Conservation (phyloP, 2,888 invertebrate genomes). For the Ectemnius cavifrons region DNA sequence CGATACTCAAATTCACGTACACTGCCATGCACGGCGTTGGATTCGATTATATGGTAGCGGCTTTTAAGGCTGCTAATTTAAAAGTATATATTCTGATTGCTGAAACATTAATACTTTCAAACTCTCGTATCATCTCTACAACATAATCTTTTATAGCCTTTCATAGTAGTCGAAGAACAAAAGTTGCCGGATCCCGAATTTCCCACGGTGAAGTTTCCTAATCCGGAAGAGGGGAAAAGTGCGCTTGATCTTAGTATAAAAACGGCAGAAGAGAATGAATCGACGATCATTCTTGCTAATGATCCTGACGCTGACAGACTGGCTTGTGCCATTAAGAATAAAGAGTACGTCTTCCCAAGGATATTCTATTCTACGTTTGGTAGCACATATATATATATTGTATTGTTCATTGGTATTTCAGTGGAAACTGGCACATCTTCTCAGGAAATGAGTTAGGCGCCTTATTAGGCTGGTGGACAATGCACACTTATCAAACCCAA, state of each 20-base stretch:
- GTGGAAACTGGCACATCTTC: conserved; percentile 91
- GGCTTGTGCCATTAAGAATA: conserved; percentile 87
- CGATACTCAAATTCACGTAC: conserved; percentile 87
- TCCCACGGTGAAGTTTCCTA: conserved; percentile 97
- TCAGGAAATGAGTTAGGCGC: conserved; percentile 97
- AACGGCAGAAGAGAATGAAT: conserved; percentile 86
- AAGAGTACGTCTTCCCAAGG: conserved; percentile 78
- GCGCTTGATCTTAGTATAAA: conserved; percentile 87
- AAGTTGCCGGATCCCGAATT: conserved; percentile 97
- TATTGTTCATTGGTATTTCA: conserved; percentile 64
- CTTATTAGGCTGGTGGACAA: conserved; percentile 95
- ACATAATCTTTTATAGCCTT: conserved; percentile 77
- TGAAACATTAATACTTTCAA: neutral
- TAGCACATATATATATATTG: neutral
- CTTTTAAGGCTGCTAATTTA: conserved; percentile 87
- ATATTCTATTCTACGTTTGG: neutral
- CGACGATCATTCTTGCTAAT: conserved; percentile 92
- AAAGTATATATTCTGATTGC: conserved; percentile 78
- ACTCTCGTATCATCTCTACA: neutral
- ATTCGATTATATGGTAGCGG: conserved; percentile 85
- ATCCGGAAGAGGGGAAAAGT: conserved; percentile 96
- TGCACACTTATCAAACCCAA: conserved; percentile 81
- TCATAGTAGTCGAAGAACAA: conserved; percentile 86
- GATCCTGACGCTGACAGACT: conserved; percentile 98
- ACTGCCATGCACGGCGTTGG: conserved; percentile 99